Percentiles rank a stretch among this genome's conserved stretches.
phyloP scores from a whole-genome alignment of 2,888 invertebrate genomes.

The Beris morrisii region DNA sequence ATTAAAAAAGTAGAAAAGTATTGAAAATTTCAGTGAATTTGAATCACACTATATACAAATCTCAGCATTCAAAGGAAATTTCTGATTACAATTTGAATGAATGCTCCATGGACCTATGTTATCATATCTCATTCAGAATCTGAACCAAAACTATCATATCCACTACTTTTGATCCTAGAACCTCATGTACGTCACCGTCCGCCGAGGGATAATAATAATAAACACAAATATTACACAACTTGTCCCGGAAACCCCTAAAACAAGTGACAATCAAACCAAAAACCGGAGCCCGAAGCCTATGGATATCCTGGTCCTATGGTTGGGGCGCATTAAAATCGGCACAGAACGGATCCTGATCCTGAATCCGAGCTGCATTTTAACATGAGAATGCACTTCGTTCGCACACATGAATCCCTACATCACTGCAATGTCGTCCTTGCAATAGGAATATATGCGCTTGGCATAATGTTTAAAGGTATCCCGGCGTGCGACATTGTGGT shows the following conservation, averaged over 20 bases:
- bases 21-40: too few species aligned
- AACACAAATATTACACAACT: slow-evolving; percentile 37
- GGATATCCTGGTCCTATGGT: slow-evolving; percentile 29
- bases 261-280: slow-evolving; percentile 43
- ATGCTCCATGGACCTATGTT: too few species aligned
- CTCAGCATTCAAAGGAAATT: too few species aligned
- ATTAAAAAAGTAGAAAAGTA: too few species aligned
- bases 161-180: too few species aligned
- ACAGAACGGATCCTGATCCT: slow-evolving; percentile 22
- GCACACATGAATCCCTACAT: background rate
- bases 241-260: slow-evolving; percentile 41
- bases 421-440: background rate
- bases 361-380: slow-evolving; percentile 32
- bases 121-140: too few species aligned
- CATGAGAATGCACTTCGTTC: slow-evolving; percentile 16
- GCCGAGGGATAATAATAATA: slow-evolving; percentile 32
- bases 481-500: slow-evolving; percentile 40
- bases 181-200: background rate
- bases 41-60: too few species aligned
- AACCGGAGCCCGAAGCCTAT: slow-evolving; percentile 37
- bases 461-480: slow-evolving; percentile 33
- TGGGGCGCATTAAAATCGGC: slow-evolving; percentile 19
- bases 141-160: too few species aligned
- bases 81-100: too few species aligned
- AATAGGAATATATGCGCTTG: slow-evolving; percentile 24